Conservation (phyloP, 1,140 invertebrate species). For the Oscheius sp. region DNA sequence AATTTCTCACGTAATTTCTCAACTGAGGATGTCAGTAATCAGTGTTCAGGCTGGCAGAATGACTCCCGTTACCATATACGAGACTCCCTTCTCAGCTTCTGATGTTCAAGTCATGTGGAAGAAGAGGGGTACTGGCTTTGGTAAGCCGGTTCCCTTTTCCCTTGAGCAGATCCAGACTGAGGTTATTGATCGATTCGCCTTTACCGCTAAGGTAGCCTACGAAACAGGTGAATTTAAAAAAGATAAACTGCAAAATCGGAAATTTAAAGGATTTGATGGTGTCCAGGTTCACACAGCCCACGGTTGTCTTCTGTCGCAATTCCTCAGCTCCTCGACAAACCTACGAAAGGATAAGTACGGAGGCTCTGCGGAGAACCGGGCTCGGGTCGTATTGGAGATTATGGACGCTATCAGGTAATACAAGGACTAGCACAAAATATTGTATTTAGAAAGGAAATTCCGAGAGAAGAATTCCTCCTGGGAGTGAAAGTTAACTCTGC, state of each 20-base stretch:
- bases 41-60: background rate
- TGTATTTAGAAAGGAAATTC: slow-evolving; percentile 21
- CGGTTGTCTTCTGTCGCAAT: slow-evolving; percentile 50
- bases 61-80: background rate
- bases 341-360: slow-evolving; percentile 49
- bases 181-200: slow-evolving; percentile 45
- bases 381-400: slow-evolving; percentile 44
- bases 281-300: slow-evolving; percentile 50
- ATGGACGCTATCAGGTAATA: slow-evolving; percentile 40
- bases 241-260: background rate
- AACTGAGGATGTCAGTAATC: background rate
- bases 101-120: background rate
- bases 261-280: slow-evolving; percentile 48
- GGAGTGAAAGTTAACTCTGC: slow-evolving; percentile 45
- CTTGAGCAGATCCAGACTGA: slow-evolving; percentile 45
- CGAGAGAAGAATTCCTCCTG: slow-evolving; percentile 35
- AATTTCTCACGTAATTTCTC: background rate
- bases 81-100: background rate
- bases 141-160: slow-evolving; percentile 39
- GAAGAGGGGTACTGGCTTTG: background rate
- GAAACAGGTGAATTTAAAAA: slow-evolving; percentile 27
- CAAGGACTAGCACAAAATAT: background rate
- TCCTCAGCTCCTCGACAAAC: slow-evolving; percentile 46
- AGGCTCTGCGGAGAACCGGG: slow-evolving; percentile 43
- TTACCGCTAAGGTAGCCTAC: slow-evolving; percentile 38